Evolutionary conservation across 2,113 vertebrate genomes (phyloP).

Genomic region (Hemichromis elongatus): DNA sequence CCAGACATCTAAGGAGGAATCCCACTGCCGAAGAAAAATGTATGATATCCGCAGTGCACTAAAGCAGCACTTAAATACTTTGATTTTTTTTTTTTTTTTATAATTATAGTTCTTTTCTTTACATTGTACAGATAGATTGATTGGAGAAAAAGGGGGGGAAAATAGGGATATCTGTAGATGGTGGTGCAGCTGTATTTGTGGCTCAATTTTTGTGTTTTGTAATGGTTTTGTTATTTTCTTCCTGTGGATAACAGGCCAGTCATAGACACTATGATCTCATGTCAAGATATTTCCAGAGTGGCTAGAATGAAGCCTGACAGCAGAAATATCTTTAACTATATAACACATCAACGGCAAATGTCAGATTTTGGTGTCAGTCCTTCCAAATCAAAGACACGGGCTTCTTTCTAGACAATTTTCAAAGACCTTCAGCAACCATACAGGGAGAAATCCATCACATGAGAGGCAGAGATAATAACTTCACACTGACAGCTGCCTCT

Average conservation of each 20-base stretch:
- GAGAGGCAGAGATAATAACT: slow-evolving; percentile 7
- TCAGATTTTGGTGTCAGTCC: slow-evolving; percentile 26
- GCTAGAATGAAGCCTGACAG: slow-evolving; percentile 27
- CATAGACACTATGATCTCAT: slow-evolving; percentile 10
- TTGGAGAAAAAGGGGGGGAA: fast-evolving
- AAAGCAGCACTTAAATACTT: background rate
- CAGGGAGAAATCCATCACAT: slow-evolving; percentile 13
- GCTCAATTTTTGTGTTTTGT: background rate
- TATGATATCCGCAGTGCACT: background rate
- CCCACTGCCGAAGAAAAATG: background rate
- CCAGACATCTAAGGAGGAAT: background rate
- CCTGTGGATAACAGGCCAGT: background rate
- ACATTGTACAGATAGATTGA: background rate
- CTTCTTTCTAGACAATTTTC: slow-evolving; percentile 22
- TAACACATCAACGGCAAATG: slow-evolving; percentile 39
- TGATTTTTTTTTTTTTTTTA: background rate
- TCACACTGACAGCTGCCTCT: slow-evolving; percentile 43
- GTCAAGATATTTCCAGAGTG: slow-evolving; percentile 31
- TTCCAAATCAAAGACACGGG: slow-evolving; percentile 12
- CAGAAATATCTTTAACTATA: slow-evolving; percentile 27
- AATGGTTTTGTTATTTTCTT: background rate
- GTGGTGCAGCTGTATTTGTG: background rate
- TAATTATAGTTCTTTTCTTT: background rate
- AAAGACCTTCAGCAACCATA: background rate
- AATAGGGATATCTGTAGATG: background rate